Evolutionary conservation across 2,797 vertebrate genomes (phyloP).

Genomic region (Macroramphosus scolopax): DNA sequence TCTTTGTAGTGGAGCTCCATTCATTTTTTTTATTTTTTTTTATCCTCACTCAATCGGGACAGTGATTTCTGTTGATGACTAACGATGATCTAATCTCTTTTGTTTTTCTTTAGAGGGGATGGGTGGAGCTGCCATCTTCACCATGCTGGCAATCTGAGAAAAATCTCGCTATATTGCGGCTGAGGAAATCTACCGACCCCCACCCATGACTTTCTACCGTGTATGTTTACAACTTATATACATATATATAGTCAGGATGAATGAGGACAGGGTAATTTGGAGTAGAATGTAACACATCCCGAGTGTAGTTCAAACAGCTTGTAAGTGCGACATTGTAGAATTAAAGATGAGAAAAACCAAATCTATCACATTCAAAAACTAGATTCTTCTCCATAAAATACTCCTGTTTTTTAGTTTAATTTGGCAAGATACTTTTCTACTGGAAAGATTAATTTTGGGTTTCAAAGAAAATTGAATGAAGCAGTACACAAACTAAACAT

Average conservation of each 20-base stretch:
- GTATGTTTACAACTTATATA: conserved; percentile 46
- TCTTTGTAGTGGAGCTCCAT: too few relatives aligned
- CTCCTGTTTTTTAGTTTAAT: too few relatives aligned
- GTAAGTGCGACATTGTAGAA: too few relatives aligned
- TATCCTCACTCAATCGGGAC: background rate
- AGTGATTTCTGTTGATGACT: conserved; percentile 7
- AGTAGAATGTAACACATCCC: too few relatives aligned
- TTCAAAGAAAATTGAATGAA: conserved; percentile 20
- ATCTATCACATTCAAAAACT: too few relatives aligned
- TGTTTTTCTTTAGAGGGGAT: conserved; percentile 41
- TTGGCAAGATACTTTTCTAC: conserved; percentile 15
- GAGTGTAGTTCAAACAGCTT: too few relatives aligned
- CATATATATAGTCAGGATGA: background rate
- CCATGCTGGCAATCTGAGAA: conserved; percentile 54
- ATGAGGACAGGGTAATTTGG: too few relatives aligned
- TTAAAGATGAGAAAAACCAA: too few relatives aligned
- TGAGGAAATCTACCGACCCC: conserved; percentile 39
- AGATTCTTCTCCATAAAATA: too few relatives aligned
- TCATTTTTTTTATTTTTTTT: too few relatives aligned
- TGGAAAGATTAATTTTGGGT: conserved; percentile 1
- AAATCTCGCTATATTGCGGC: conserved; percentile 34
- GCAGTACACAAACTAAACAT: conserved; percentile 9
- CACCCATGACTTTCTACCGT: conserved; percentile 69
- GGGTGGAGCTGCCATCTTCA: conserved; percentile 46
- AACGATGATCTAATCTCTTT: conserved; percentile 8